Base-by-base conservation (phyloP, 1,140 invertebrate species). In the Drosophila bocqueti region DNA sequence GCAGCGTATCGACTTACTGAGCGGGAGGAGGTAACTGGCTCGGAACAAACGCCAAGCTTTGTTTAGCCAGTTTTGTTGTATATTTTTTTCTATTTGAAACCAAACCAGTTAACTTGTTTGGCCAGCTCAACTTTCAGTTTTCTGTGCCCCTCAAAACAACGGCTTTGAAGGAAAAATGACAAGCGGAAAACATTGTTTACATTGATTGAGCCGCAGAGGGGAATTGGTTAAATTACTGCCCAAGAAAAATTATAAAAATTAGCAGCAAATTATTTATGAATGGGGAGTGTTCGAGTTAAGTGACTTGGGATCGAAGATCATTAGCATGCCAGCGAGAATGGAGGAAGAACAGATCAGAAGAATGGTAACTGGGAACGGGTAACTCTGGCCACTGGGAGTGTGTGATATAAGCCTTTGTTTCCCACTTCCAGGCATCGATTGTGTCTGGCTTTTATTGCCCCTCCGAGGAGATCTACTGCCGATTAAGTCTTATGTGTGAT, bases 191-290 rank as follows among this genome's bases (percentile, higher is more conserved):
- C 75, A 78, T 78, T 78, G 64, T 68, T 77, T 77, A 77, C 64
- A 77, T 60, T 77, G 74, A 76, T 76, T 66, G 58, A 15, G 38
- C 16, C 18, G 34, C 16, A 40, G 45, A 34, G 21, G 43, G 16
- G 16, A 62, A 34, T 49, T n/a, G 67, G 15, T n/a, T 21, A 52
- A 54, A 76, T 76, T 76, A 46, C 55, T 50, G 47, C 21, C 10
- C 21, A 49, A 47, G 8, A 7, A 29, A 59, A 77, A 77, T 77
- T 77, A 77, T 77, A 50, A 58, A 77, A 78, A 78, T 78, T 78
- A 78, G 50, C 75, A 78, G 75, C 75, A 78, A 78, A 78, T 78
- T 78, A 78, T 78, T 78, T 69, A 69, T 78, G 75, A 78, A 78
- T 78, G 64, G 57, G 74, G 64, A 21, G 75, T 78, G 57, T 69